A percentile compares a stretch with the other conserved stretches of the same genome.
phyloP scores from a whole-genome alignment of 2,113 vertebrate species.

The Noctilio leporinus region DNA sequence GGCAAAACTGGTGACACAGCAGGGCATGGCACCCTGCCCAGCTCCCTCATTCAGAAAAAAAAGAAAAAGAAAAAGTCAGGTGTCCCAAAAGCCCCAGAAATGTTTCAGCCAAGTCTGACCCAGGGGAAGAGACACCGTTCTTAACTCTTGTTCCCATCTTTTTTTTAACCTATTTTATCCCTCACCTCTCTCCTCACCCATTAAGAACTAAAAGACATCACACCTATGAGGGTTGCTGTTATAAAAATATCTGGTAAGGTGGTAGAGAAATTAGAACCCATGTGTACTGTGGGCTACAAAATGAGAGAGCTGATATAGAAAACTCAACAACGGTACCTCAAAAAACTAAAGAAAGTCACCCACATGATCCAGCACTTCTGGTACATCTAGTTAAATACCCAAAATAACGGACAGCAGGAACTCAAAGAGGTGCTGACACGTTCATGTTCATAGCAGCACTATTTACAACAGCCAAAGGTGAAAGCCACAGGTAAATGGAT shows the following conservation, averaged over 20 bases:
- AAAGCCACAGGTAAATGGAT: not conserved
- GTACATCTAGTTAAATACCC: not conserved
- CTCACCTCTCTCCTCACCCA: not conserved
- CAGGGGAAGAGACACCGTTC: not conserved
- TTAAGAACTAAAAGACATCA: not conserved
- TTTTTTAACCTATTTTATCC: not conserved
- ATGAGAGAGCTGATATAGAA: not conserved
- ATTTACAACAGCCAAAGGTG: not conserved
- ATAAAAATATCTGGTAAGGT: not conserved
- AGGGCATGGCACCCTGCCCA: rapidly evolving
- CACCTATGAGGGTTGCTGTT: not conserved
- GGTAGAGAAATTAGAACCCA: not conserved
- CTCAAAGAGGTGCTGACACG: not conserved
- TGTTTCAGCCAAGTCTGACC: not conserved
- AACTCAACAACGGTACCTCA: not conserved
- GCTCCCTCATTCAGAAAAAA: not conserved
- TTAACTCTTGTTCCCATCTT: not conserved
- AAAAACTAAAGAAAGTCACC: not conserved
- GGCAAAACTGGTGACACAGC: too few relatives aligned
- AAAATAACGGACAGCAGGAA: not conserved
- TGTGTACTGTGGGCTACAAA: not conserved
- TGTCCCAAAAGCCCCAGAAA: not conserved
- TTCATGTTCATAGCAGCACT: not conserved
- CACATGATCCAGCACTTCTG: not conserved
- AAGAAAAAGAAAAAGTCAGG: not conserved